phyloP scores from a whole-genome alignment of 2,797 vertebrate genomes.

The Anisognathus igniventris region DNA sequence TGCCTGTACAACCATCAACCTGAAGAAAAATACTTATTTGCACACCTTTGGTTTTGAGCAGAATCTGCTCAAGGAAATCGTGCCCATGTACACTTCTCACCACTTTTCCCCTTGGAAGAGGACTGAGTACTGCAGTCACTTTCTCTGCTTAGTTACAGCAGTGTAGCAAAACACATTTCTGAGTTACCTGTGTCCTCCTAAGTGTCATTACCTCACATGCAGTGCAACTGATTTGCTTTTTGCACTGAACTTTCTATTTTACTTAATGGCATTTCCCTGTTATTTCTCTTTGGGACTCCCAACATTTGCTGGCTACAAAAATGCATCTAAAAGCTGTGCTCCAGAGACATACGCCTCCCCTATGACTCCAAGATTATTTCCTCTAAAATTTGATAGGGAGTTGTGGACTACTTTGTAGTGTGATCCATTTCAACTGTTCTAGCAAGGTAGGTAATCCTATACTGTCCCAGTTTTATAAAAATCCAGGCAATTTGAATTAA shows the following conservation, averaged over 20 bases:
- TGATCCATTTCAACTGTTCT: constrained; percentile 66
- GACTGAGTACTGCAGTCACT: background rate
- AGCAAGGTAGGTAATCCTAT: constrained; percentile 77
- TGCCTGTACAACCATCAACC: background rate
- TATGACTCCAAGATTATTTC: background rate
- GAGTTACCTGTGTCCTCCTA: background rate
- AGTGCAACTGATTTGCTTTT: background rate
- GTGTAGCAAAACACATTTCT: background rate
- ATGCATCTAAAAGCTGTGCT: background rate
- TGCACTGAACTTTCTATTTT: background rate
- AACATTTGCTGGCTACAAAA: background rate
- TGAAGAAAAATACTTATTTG: background rate
- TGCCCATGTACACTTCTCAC: background rate
- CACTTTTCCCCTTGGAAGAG: background rate
- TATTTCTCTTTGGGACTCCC: background rate
- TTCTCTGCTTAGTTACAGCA: background rate
- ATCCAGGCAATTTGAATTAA: constrained; percentile 75
- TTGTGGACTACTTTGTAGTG: constrained; percentile 44
- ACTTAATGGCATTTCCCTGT: background rate
- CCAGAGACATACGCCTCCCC: background rate
- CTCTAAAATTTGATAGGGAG: constrained; percentile 43
- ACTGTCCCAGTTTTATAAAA: constrained; percentile 68
- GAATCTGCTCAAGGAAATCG: background rate
- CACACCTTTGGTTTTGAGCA: background rate
- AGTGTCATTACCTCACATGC: background rate